Evolutionary conservation across 2,797 vertebrate genomes (phyloP).

Genomic region (Otolemur crassicaudatus): DNA sequence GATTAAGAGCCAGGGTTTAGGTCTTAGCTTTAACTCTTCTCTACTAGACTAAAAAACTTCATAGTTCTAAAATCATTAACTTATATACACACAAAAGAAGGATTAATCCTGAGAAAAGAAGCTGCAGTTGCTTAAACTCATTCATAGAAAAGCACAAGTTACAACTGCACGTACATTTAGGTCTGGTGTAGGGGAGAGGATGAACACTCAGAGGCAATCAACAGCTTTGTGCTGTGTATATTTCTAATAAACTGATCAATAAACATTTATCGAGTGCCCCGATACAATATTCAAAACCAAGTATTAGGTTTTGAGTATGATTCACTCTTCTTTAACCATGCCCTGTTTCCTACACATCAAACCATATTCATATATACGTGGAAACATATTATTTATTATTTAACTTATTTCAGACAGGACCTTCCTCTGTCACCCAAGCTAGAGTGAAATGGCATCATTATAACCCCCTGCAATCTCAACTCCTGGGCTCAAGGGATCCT

Average conservation of each 20-base stretch:
- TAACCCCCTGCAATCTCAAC: neutral
- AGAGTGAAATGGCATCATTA: neutral
- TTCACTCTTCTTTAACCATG: neutral
- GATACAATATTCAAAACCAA: neutral
- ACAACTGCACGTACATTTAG: neutral
- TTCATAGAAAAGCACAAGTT: neutral
- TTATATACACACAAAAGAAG: neutral
- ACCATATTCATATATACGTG: neutral
- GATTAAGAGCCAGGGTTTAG: neutral
- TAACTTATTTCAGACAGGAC: neutral
- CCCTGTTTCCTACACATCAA: neutral
- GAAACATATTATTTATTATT: neutral
- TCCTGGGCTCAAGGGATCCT: neutral
- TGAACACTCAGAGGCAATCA: neutral
- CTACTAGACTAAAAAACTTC: slow-evolving; percentile 3
- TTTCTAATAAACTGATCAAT: neutral
- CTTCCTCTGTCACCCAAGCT: neutral
- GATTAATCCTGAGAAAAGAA: neutral
- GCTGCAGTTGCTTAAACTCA: neutral
- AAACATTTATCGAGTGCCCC: neutral
- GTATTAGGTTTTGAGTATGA: neutral
- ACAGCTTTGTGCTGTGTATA: neutral
- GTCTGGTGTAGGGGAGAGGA: too few relatives aligned
- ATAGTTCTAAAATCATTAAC: neutral
- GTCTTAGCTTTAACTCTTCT: slow-evolving; percentile 21